A percentile compares a stretch with the other conserved stretches of the same genome.
Evolutionary conservation across 2,797 vertebrate genomes (phyloP).

Genomic region (Paramormyrops hopkinsi): DNA sequence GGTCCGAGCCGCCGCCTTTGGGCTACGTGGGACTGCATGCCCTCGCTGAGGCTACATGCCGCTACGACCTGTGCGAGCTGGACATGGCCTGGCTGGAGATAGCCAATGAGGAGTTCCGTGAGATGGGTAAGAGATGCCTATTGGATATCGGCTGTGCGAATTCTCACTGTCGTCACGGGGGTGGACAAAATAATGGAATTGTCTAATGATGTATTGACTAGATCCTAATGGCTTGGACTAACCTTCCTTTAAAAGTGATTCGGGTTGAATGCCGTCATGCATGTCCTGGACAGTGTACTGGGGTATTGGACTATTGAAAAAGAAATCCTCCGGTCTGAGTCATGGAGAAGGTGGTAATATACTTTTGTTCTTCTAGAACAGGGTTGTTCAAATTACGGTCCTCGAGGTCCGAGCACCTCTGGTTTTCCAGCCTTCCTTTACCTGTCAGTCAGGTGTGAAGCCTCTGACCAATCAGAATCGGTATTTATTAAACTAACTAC

Average conservation of each 20-base stretch:
- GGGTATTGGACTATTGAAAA: not conserved
- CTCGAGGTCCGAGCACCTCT: too few species aligned
- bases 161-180: not conserved
- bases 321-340: not conserved
- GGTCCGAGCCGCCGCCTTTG: slow-evolving; percentile 68
- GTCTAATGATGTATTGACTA: not conserved
- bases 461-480: too few species aligned
- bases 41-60: slow-evolving; percentile 79
- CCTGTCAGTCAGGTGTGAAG: too few species aligned
- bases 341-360: not conserved
- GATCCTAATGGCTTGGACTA: not conserved
- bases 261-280: not conserved
- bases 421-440: too few species aligned
- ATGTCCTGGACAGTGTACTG: not conserved
- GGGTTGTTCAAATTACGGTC: too few species aligned
- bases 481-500: too few species aligned
- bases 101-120: slow-evolving; percentile 79
- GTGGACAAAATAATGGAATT: not conserved
- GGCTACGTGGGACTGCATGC: slow-evolving; percentile 85
- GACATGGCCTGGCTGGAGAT: slow-evolving; percentile 83
- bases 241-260: not conserved
- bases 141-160: not conserved
- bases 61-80: slow-evolving; percentile 85
- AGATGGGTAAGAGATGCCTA: slow-evolving; percentile 77
- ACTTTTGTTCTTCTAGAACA: not conserved